phyloP scores from a whole-genome alignment of 23 tunicate species.

The Halocynthia roretzi region DNA sequence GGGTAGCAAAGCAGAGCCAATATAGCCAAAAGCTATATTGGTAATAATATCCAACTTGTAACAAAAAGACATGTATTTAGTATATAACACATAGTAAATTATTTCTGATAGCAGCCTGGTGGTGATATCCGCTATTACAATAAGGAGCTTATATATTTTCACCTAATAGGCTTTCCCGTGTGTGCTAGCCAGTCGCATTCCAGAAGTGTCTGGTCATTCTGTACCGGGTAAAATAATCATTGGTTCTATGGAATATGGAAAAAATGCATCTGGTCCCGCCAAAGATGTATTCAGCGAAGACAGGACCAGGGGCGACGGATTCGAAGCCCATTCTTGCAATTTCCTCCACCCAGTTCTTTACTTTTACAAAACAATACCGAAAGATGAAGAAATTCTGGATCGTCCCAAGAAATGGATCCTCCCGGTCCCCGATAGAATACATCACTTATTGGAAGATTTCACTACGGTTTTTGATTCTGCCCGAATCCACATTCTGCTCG shows the following conservation, averaged over 20 bases:
- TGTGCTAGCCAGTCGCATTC: constrained; percentile 22
- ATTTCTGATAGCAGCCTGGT: too few species aligned
- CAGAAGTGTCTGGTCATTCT: constrained; percentile 38
- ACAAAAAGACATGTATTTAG: too few species aligned
- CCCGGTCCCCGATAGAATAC: constrained; percentile 7
- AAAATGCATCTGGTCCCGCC: constrained; percentile 62
- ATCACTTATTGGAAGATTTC: constrained; percentile 4
- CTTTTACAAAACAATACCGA: constrained; percentile 22
- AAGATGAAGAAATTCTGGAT: not conserved
- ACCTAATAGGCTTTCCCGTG: constrained; percentile 53
- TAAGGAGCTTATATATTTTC: not conserved
- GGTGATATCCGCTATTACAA: too few species aligned
- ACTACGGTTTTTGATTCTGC: constrained; percentile 11
- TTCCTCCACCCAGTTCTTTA: constrained; percentile 73
- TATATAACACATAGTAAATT: too few species aligned
- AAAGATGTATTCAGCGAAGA: constrained; percentile 38
- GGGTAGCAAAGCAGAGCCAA: too few species aligned
- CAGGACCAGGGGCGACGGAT: constrained; percentile 14
- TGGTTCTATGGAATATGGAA: constrained; percentile 55
- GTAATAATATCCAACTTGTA: too few species aligned
- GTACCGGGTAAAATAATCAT: constrained; percentile 39
- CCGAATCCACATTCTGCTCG: not conserved
- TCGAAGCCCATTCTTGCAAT: constrained; percentile 48
- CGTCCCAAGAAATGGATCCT: constrained; percentile 6
- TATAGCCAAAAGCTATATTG: too few species aligned